A percentile compares a stretch with the other conserved stretches of the same genome.
Evolutionary conservation across 2,888 invertebrate genomes (phyloP).

Genomic region (Brassicogethes aeneus): DNA sequence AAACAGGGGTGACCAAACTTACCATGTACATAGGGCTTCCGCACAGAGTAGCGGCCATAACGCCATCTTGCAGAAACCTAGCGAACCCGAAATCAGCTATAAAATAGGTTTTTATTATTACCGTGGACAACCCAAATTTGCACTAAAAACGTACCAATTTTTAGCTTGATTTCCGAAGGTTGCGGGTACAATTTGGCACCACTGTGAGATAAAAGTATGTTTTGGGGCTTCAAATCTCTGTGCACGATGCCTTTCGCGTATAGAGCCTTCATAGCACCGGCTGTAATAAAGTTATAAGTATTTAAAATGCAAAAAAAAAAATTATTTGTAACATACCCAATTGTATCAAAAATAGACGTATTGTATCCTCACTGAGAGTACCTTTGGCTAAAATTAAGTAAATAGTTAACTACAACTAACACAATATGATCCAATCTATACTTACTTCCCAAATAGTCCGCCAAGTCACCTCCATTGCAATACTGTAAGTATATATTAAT

Average conservation of each 20-base stretch:
- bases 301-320: too few relatives aligned
- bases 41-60: conserved; percentile 98
- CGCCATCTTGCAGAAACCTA: conserved; percentile 94
- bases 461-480: conserved; percentile 98
- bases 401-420: conserved; percentile 4
- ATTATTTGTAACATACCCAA: conserved; percentile 49
- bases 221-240: conserved; percentile 98
- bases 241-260: conserved; percentile 98
- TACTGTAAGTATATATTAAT: conserved; percentile 61
- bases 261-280: conserved; percentile 95
- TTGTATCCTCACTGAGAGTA: conserved; percentile 94
- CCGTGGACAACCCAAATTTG: too few relatives aligned
- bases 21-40: conserved; percentile 99
- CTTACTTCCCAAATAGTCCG: conserved; percentile 84
- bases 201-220: conserved; percentile 88
- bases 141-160: conserved; percentile 83
- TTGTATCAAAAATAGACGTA: conserved; percentile 88
- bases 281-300: too few relatives aligned
- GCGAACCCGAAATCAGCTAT: conserved; percentile 99
- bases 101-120: conserved; percentile 20
- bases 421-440: conserved; percentile 4
- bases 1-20: too few relatives aligned
- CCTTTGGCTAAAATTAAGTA: conserved; percentile 61
- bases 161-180: conserved; percentile 81
- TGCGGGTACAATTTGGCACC: conserved; percentile 57